These are phyloP conservation scores for Sebastes schlegelii DNA, from an alignment of 2,113 vertebrate species.

Conservation along the genomic window DNA sequence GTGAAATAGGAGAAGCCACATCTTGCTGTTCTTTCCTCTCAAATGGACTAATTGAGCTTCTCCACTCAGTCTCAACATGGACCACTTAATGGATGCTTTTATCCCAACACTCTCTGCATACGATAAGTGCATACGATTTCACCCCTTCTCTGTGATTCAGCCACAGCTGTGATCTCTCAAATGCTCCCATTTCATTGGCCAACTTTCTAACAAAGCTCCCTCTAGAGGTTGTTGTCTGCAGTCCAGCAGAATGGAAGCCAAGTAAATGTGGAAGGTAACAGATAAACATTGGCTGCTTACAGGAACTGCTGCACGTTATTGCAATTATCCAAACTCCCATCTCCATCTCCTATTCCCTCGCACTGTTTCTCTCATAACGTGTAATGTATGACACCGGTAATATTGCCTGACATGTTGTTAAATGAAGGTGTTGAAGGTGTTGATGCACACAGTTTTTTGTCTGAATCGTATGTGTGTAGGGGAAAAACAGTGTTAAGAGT, in stretches of 20 bases:
- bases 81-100: conserved; percentile 40
- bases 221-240: neutral
- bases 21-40: neutral
- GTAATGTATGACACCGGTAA: neutral
- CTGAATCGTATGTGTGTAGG: neutral
- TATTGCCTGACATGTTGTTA: neutral
- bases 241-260: neutral
- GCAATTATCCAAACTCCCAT: neutral
- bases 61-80: conserved; percentile 5
- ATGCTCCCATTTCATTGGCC: neutral
- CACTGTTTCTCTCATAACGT: neutral
- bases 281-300: neutral
- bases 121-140: conserved; percentile 2
- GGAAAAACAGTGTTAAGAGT: neutral
- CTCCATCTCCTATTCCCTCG: neutral
- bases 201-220: conserved; percentile 4
- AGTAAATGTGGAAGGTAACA: neutral
- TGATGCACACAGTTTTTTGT: neutral
- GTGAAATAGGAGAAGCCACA: neutral
- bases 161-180: conserved; percentile 12
- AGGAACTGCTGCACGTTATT: neutral
- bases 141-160: neutral
- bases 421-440: neutral
- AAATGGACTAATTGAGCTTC: conserved; percentile 31
- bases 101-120: conserved; percentile 22